phyloP scores from a whole-genome alignment of 2,888 invertebrate genomes.

The Mythimna ferrago region DNA sequence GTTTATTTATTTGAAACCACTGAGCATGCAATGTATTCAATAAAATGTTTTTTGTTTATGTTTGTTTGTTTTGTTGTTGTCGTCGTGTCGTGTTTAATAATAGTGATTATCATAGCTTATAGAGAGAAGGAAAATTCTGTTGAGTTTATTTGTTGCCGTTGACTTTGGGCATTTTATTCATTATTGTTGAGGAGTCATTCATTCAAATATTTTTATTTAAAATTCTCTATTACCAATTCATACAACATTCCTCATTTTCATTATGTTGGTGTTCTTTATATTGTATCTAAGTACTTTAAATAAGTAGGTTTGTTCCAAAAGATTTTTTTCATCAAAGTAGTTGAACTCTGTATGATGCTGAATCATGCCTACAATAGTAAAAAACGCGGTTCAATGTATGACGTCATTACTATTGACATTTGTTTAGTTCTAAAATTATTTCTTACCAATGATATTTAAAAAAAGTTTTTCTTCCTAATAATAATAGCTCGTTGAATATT shows the following conservation, averaged over 20 bases:
- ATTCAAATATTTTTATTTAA: too few species aligned
- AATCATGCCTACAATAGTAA: neutral
- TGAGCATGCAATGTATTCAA: constrained; percentile 61
- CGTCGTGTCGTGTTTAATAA: constrained; percentile 19
- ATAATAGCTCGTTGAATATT: too few species aligned
- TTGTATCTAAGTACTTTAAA: too few species aligned
- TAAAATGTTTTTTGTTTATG: constrained; percentile 61
- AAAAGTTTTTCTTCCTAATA: too few species aligned
- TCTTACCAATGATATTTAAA: neutral
- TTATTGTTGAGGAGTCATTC: neutral
- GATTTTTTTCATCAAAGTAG: neutral
- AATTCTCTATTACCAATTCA: neutral
- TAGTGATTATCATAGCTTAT: neutral
- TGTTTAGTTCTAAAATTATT: neutral
- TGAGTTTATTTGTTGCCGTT: neutral
- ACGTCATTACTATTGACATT: too few species aligned
- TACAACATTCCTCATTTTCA: too few species aligned
- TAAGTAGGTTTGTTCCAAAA: neutral
- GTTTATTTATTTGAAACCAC: constrained; percentile 63
- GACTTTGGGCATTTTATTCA: neutral
- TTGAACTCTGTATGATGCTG: neutral
- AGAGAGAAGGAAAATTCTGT: neutral
- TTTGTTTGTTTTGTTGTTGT: constrained; percentile 36
- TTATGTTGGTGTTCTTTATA: too few species aligned
- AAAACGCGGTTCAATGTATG: neutral